Evolutionary conservation across 2,113 vertebrate genomes (phyloP).

Genomic region (Perognathus longimembris): DNA sequence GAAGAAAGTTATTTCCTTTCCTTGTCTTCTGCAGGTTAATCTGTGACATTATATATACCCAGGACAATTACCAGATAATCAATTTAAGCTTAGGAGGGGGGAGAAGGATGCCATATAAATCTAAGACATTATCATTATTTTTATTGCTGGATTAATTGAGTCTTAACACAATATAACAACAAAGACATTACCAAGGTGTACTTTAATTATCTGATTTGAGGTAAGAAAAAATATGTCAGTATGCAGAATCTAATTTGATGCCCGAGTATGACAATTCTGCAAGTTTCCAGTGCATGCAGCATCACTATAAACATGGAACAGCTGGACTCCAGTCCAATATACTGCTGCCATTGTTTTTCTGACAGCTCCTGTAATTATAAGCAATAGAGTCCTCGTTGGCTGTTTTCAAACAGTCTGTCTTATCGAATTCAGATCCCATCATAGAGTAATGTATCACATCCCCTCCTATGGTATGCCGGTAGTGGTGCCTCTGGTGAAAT

Average conservation of each 20-base stretch:
- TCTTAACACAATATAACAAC: conserved; percentile 42
- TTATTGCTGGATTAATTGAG: conserved; percentile 58
- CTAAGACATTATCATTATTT: conserved; percentile 45
- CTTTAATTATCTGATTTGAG: conserved; percentile 60
- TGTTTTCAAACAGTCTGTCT: neutral
- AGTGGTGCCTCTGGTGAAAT: neutral
- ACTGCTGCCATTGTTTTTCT: neutral
- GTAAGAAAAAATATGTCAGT: conserved; percentile 45
- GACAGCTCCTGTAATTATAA: neutral
- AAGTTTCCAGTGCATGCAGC: neutral
- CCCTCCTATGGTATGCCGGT: accelerated
- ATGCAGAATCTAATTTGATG: conserved; percentile 23
- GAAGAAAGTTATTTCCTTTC: neutral
- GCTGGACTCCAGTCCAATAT: neutral
- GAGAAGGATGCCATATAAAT: conserved; percentile 3
- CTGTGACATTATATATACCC: neutral
- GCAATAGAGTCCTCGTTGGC: neutral
- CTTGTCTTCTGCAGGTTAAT: neutral
- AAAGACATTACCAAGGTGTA: conserved; percentile 25
- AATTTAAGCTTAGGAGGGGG: neutral
- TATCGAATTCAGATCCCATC: neutral
- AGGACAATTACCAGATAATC: neutral
- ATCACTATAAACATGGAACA: neutral
- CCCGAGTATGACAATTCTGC: neutral
- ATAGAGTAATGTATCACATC: neutral